Base-by-base conservation (phyloP, 2,797 vertebrate species). In the Propithecus perrieri region DNA sequence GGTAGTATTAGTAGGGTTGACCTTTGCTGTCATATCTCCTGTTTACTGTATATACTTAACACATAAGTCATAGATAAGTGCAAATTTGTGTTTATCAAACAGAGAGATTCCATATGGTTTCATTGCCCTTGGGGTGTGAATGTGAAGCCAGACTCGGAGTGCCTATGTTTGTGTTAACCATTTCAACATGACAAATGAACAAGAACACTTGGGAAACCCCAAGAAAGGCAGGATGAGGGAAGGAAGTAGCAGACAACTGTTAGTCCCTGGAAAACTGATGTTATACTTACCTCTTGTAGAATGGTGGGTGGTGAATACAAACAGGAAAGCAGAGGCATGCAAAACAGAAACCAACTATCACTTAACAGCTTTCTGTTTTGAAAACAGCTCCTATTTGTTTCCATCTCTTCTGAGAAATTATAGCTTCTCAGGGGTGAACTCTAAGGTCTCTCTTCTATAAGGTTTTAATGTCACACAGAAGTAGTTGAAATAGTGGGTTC, bases 61-160 rank as follows among this genome's bases (percentile, higher is more conserved):
- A 72, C 71, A 76, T 13, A 72, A 57, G n/a, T 74, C 95, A 85
- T 30, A 84, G 46, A 28, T 46, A 61, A 92, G 59, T n/a, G 4
- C 35, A 80, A 53, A 57, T 65, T 33, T 89, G 38, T 88, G 3
- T 91, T 80, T 94, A 65, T 75, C 35, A 81, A 88, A 69, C 33
- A 26, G 80, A 59, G 57, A 71, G 76, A 92, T 92, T 96, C 76
- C 88, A 3, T 91, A 55, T 91, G 80, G 67, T 81, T 97, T 92
- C 74, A 33, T 14, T 85, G 28, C 28, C 67, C 15, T 72, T 88
- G 6, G 53, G 43, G 71, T 93, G 24, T 96, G 81, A 93, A 85
- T 83, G 17, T 81, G 81, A 97, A 85, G 41, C 55, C 14, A 43
- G 12, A 13, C 30, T 85, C 81, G 35, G 9, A 91, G 72, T 75